Base-by-base conservation (phyloP, 2,797 vertebrate species). In the Fistularia commersonii region DNA sequence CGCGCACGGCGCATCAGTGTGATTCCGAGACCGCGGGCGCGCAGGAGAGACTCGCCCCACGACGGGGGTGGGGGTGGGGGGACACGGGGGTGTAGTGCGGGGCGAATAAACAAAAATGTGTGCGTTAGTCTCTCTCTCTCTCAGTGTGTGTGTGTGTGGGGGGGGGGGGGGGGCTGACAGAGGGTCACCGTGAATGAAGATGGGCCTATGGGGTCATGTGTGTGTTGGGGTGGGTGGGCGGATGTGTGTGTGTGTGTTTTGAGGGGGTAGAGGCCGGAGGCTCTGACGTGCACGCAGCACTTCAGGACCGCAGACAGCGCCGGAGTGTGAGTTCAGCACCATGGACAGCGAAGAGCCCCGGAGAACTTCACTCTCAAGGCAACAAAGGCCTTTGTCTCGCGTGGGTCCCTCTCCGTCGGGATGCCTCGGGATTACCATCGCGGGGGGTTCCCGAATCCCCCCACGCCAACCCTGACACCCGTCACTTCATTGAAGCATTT, bases 1-100 rank as follows among this genome's bases (percentile, higher is more conserved):
- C 87, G 87, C 79, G 69, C 57, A 72, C 77, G 84, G 81, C 62
- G 86, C 91, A 90, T 92, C 92, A 80, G 88, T 89, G 89, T 85
- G 86, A 87, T 92, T 91, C 88, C 46, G 66, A 79, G 41, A 87
- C 89, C 54, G 63, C 47, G 69, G 74, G 79, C 79, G 79, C 54
- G 51, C 39, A 57, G 51, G 74, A 46, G 68, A 60, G 68, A 51
- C 74, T 73, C 69, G 61, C 60, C 77, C 64, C 74, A 70, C 79
- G 66, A 77, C 79, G 54, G 60, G 66, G 64, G 59, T 65, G 61
- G 84, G 83, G 83, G 84, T 59, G n/a, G n/a, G n/a, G n/a, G n/a
- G n/a, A n/a, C n/a, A n/a, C n/a, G n/a, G n/a, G n/a, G n/a, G n/a
- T n/a, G n/a, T n/a, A n/a, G n/a, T n/a, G n/a, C n/a, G n/a, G n/a